Evolutionary conservation across 2,888 invertebrate genomes (phyloP).

Genomic region (Hofmannophila pseudospretella): DNA sequence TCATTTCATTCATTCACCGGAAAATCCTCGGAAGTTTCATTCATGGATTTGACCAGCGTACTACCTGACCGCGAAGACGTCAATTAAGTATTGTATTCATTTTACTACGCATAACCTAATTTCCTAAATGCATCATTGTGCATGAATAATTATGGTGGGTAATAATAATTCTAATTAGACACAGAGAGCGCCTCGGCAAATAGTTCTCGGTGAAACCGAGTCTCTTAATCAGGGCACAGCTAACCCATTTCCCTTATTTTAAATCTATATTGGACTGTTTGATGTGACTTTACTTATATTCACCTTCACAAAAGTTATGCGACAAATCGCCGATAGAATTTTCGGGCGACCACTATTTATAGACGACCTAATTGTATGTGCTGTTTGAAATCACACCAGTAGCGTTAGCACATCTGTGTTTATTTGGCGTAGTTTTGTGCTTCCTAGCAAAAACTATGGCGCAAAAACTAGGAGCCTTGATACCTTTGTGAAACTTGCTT

Average conservation of each 20-base stretch:
- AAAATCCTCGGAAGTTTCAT: conserved; percentile 6
- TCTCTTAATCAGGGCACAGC: no score
- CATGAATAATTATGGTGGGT: background rate
- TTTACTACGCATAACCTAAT: background rate
- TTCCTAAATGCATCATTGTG: background rate
- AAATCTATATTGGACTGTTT: no score
- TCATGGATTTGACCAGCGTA: background rate
- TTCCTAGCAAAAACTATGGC: background rate
- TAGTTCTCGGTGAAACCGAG: no score
- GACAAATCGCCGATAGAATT: no score
- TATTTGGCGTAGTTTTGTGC: background rate
- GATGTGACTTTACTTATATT: no score
- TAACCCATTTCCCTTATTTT: no score
- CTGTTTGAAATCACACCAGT: background rate
- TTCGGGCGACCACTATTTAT: no score
- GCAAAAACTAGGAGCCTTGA: background rate
- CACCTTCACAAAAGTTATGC: no score
- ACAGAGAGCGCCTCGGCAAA: no score
- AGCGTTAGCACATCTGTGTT: background rate
- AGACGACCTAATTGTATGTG: background rate
- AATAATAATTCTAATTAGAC: no score
- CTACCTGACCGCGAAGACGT: conserved; percentile 13
- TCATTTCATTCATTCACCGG: conserved; percentile 8
- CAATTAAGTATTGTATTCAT: conserved; percentile 2
- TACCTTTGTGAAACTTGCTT: background rate